A percentile compares a stretch with the other conserved stretches of the same genome.
These are phyloP conservation scores for Chrysopilus asiliformis DNA, from an alignment of 2,888 invertebrate genomes.

Conservation along the genomic window DNA sequence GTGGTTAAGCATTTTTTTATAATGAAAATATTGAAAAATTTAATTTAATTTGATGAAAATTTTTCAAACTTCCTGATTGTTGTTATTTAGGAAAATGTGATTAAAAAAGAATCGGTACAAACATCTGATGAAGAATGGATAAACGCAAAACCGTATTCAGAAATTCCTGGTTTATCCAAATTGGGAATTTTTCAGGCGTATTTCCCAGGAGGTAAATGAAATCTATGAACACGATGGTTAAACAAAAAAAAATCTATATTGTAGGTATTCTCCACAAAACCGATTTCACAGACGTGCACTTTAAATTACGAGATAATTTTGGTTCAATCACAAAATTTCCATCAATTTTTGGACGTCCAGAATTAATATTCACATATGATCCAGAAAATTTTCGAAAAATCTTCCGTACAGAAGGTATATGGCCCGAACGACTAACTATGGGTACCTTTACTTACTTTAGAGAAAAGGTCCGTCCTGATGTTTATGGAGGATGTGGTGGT, in stretches of 20 bases:
- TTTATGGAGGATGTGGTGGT: constrained; percentile 17
- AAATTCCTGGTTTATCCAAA: constrained; percentile 24
- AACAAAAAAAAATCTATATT: too few species aligned
- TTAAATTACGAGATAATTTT: too few species aligned
- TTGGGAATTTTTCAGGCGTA: constrained; percentile 19
- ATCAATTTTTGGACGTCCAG: background rate
- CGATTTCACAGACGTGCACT: too few species aligned
- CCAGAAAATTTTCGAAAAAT: constrained; percentile 36
- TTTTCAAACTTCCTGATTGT: too few species aligned
- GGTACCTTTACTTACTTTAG: constrained; percentile 36
- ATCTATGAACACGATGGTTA: too few species aligned
- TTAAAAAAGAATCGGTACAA: too few species aligned
- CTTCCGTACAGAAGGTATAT: constrained; percentile 37
- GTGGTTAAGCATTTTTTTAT: too few species aligned
- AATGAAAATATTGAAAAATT: too few species aligned
- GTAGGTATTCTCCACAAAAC: too few species aligned
- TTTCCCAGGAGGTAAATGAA: constrained; percentile 27
- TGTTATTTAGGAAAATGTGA: too few species aligned
- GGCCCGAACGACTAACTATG: constrained; percentile 36
- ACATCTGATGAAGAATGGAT: constrained; percentile 23
- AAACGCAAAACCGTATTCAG: constrained; percentile 20
- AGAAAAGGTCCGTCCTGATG: constrained; percentile 24
- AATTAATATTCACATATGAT: background rate
- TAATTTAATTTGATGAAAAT: too few species aligned
- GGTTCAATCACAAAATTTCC: too few species aligned